A percentile compares a stretch with the other conserved stretches of the same genome.
phyloP scores from a whole-genome alignment of 1,140 invertebrate genomes.

The Dermatophagoides farinae region DNA sequence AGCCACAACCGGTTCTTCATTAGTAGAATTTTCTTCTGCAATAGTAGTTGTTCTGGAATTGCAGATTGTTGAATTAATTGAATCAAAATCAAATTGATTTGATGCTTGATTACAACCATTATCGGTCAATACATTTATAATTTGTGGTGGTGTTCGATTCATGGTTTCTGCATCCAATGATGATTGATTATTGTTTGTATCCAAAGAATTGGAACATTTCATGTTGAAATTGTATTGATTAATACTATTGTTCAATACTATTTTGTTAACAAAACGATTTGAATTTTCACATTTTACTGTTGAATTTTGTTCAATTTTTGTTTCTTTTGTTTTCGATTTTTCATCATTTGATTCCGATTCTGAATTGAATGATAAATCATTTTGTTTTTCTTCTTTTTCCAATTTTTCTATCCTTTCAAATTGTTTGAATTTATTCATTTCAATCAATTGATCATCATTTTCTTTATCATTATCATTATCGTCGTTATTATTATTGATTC shows the following conservation, averaged over 20 bases:
- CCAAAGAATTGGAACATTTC: background rate
- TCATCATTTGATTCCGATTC: too few relatives aligned
- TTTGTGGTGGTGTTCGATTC: background rate
- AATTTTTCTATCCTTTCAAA: too few relatives aligned
- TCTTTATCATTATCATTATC: too few relatives aligned
- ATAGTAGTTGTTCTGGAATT: background rate
- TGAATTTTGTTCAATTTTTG: background rate
- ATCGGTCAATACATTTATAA: slow-evolving; percentile 2
- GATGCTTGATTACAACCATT: background rate
- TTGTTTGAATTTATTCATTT: too few relatives aligned
- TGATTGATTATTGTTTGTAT: background rate
- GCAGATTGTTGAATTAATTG: background rate
- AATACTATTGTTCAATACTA: background rate
- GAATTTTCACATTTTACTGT: background rate
- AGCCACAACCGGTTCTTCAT: background rate
- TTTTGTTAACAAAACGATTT: slow-evolving; percentile 8
- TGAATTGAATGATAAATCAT: too few relatives aligned
- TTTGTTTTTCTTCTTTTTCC: too few relatives aligned
- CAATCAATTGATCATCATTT: too few relatives aligned
- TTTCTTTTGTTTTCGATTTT: background rate
- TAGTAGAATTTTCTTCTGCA: background rate
- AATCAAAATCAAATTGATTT: background rate
- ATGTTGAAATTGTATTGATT: slow-evolving; percentile 4
- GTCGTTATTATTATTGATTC: too few relatives aligned
- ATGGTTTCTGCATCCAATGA: background rate